Evolutionary conservation across 2,888 invertebrate species (phyloP), one percentile per base, ranked within the genome.

Genomic region (Pristionchus japonicus): DNA sequence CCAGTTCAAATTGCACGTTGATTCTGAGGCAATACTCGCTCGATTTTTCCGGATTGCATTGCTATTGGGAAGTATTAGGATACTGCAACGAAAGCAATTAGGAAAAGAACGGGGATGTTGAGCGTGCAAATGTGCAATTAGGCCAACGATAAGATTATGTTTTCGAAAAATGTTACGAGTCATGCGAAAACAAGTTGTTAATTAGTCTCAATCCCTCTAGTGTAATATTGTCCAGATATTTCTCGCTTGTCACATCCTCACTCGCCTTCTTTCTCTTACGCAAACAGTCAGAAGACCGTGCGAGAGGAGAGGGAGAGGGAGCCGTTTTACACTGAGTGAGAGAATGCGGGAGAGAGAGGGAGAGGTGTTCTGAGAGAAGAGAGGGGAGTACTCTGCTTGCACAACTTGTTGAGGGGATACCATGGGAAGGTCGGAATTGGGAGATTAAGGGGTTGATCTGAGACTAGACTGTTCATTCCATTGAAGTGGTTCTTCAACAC

Each of bases 171-270:
- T n/a, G n/a, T n/a, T n/a, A n/a, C 17, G 17, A 52, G 20, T 7
- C 49, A 49, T 17, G 11, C 17, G 20, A 52, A n/a, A 23, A 20
- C 23, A 57, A 6, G 57, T 6, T 23, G 0, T n/a, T n/a, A 20
- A 57, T 57, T 4, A n/a, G n/a, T n/a, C 57, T 57, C 57, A 57
- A n/a, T n/a, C 57, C n/a, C n/a, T n/a, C n/a, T n/a, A n/a, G n/a
- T n/a, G n/a, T n/a, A 7, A 6, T 23, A 57, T 57, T n/a, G 57
- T 9, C 67, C 11, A 15, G 67, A 67, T 31, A 77, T 43, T 27
- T 43, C 43, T 43, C 77, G 43, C 77, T 77, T 77, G 77, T 77
- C 77, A 77, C 77, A 77, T 77, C 77, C n/a, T 43, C 77, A 40
- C 74, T 70, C 31, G 74, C 74, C 37, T 47, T n/a, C 77, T 77